A percentile compares a stretch with the other conserved stretches of the same genome.
Evolutionary conservation across 2,888 invertebrate genomes (phyloP).

Genomic region (Chouioia cunea): DNA sequence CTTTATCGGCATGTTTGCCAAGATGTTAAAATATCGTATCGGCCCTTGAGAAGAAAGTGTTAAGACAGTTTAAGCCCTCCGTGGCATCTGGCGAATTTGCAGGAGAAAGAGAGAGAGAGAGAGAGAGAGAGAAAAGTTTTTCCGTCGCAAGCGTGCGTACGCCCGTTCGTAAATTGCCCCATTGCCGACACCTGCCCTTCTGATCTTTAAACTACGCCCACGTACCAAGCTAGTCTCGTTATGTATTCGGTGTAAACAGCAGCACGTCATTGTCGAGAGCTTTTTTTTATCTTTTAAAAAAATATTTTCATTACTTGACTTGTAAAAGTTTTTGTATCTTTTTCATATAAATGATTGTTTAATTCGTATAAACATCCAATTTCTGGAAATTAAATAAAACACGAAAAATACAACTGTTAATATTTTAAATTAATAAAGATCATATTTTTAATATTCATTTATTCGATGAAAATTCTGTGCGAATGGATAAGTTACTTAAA

Average conservation of each 20-base stretch:
- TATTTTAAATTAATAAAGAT: no score
- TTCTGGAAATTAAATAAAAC: no score
- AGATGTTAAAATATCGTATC: slow-evolving; percentile 23
- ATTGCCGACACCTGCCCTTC: slow-evolving; percentile 39
- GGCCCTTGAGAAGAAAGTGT: slow-evolving; percentile 14
- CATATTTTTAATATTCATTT: no score
- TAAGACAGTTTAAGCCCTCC: slow-evolving; percentile 31
- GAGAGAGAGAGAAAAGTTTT: slow-evolving; percentile 34
- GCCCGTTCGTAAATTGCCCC: slow-evolving; percentile 42
- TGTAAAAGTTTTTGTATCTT: no score
- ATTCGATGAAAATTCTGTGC: no score
- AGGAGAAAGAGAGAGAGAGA: neutral
- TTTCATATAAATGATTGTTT: no score
- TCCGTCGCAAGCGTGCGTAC: slow-evolving; percentile 1
- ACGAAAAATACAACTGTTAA: no score
- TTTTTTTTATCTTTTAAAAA: slow-evolving; percentile 2
- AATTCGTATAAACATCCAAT: no score
- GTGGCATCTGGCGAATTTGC: slow-evolving; percentile 36
- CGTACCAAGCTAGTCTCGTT: slow-evolving; percentile 2
- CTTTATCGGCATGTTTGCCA: neutral
- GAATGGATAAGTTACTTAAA: no score
- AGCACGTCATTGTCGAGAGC: neutral
- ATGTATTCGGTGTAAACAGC: slow-evolving; percentile 10
- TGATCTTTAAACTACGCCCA: slow-evolving; percentile 22
- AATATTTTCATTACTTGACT: no score